Base-by-base conservation (phyloP, 37 sponge, comb jelly and placozoan species). In the Cliona cf. orientalis region DNA sequence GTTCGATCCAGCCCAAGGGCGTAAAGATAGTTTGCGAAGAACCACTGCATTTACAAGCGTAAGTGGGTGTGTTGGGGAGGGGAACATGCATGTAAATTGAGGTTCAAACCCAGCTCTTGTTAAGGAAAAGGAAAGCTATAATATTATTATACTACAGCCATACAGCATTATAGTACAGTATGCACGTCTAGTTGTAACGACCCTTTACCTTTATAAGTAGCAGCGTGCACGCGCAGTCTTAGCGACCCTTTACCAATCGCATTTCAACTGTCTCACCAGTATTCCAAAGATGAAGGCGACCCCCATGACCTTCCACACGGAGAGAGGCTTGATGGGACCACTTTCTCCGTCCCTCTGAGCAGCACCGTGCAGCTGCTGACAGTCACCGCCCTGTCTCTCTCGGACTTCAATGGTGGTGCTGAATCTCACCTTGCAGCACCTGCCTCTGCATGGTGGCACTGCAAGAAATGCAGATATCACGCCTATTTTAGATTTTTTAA, bases 11-110 rank as follows among this genome's bases (percentile, higher is more conserved):
- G 63, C 21, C 91, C 90, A 49, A 78, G 41, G 28, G 71, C 72
- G 66, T 93, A 93, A 40, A 93, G 71, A 55, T 93, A 93, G 86
- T 93, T 93, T n/a, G 90, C 94, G 83, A 93, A 87, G 79, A 93
- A 93, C 94, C 94, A 93, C 94, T 93, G 63, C 25, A n/a, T n/a
- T n/a, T n/a, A n/a, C 57, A 29, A 25, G 43, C 21, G 55, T 19
- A 11, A 75, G 38, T 17, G 39, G 36, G 39, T 37, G 17, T 66
- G 49, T 22, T 14, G 53, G 28, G 37, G 32, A 69, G 37, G 70
- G 22, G 37, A 34, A 38, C 17, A 31, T 3, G 36, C 17, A 29
- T 35, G 37, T 37, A 38, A 31, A 31, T n/a, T 5, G 66, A 66
- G 66, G 37, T n/a, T n/a, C n/a, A n/a, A n/a, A n/a, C n/a, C n/a